Evolutionary conservation across 2,888 invertebrate species (phyloP).

Genomic region (Thecophora atra): DNA sequence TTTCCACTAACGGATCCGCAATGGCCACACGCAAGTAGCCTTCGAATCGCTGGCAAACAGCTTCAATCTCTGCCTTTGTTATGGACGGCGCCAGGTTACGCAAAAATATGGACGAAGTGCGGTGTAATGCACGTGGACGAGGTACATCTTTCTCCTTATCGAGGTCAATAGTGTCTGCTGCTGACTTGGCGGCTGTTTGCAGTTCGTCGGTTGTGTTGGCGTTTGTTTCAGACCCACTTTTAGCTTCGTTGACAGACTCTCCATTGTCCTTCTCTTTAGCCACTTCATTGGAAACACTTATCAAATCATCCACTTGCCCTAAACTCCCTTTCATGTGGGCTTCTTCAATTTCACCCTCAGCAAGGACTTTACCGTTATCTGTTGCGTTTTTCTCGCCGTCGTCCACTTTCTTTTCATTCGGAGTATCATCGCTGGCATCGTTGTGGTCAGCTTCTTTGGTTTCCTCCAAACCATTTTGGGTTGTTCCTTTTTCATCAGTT

Average conservation of each 20-base stretch:
- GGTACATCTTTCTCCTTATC: constrained; percentile 66
- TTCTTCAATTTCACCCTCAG: constrained; percentile 42
- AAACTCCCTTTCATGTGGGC: constrained; percentile 35
- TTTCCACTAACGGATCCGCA: constrained; percentile 96
- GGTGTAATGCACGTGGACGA: constrained; percentile 82
- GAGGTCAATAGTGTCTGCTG: constrained; percentile 65
- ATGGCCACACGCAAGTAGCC: constrained; percentile 96
- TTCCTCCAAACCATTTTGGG: constrained; percentile 24
- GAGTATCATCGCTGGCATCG: neutral
- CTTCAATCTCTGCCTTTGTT: constrained; percentile 96
- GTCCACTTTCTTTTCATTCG: constrained; percentile 41
- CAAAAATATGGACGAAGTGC: constrained; percentile 96
- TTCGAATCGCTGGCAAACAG: constrained; percentile 89
- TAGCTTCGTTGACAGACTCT: constrained; percentile 42
- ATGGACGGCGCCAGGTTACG: constrained; percentile 95
- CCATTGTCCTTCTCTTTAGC: constrained; percentile 16
- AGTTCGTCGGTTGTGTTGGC: constrained; percentile 3
- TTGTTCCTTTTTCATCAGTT: constrained; percentile 39
- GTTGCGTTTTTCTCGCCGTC: constrained; percentile 43
- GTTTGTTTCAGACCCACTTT: constrained; percentile 33
- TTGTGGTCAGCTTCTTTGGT: constrained; percentile 12
- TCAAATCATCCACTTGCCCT: constrained; percentile 41
- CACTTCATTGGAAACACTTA: constrained; percentile 40
- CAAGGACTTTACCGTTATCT: constrained; percentile 48
- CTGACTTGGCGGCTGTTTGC: constrained; percentile 14